Evolutionary conservation across 2,113 vertebrate species (phyloP).

Genomic region (Zosterops lateralis): DNA sequence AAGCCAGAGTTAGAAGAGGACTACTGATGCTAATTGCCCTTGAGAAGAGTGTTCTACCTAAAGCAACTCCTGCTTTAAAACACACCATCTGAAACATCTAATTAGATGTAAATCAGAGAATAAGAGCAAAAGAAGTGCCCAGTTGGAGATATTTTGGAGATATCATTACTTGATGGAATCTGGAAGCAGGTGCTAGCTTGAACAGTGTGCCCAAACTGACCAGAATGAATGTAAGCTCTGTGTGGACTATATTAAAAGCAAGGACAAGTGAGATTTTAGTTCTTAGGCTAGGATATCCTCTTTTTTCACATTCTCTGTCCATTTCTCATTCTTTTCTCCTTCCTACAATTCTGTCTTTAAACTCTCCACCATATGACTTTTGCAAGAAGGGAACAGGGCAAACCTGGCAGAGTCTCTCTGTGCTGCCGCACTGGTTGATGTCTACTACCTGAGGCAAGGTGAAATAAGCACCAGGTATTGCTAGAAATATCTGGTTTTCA

Average conservation of each 20-base stretch:
- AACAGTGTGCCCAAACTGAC: neutral
- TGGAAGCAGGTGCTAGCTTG: neutral
- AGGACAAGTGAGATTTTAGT: neutral
- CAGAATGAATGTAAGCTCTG: neutral
- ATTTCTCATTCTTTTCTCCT: neutral
- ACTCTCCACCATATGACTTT: neutral
- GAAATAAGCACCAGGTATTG: neutral
- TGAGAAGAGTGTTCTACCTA: neutral
- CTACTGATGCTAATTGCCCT: neutral
- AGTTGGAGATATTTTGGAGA: neutral
- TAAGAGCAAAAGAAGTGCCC: neutral
- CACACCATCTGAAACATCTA: neutral
- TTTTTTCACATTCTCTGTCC: neutral
- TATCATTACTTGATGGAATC: neutral
- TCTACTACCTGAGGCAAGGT: neutral
- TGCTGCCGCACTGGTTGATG: neutral
- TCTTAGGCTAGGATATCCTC: neutral
- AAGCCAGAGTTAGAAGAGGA: neutral
- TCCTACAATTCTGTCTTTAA: neutral
- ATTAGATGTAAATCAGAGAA: neutral
- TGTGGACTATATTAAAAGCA: neutral
- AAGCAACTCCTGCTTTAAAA: neutral
- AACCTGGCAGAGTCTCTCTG: neutral
- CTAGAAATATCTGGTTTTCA: neutral
- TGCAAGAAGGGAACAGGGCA: neutral